Evolutionary conservation across 2,888 invertebrate genomes (phyloP).

Genomic region (Hypomecis punctinalis): DNA sequence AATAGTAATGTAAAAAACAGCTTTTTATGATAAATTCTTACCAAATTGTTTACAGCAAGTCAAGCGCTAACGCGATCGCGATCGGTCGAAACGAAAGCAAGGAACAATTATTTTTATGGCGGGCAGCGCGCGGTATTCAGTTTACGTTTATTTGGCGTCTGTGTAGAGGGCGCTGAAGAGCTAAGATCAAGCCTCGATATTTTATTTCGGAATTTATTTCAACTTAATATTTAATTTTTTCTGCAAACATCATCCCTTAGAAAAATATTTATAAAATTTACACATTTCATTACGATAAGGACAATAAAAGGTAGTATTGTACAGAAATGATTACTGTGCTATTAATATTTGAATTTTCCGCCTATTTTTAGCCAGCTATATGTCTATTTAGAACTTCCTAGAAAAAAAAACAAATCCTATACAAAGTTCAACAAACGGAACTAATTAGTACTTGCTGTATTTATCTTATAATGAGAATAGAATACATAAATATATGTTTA

Average conservation of each 20-base stretch:
- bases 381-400: not conserved
- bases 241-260: not conserved
- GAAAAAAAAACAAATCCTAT: not conserved
- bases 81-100: slow-evolving; percentile 48
- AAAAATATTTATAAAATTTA: no score
- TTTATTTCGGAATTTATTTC: not conserved
- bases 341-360: slow-evolving; percentile 6
- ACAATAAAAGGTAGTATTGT: not conserved
- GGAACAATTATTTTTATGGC: slow-evolving; percentile 65
- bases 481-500: no score
- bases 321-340: not conserved
- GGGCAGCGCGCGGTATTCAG: slow-evolving; percentile 63
- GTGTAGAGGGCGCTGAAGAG: slow-evolving; percentile 76
- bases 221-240: not conserved
- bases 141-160: slow-evolving; percentile 74
- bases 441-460: no score
- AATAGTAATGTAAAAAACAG: slow-evolving; percentile 45
- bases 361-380: not conserved
- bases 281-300: not conserved
- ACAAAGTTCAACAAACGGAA: no score
- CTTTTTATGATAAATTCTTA: slow-evolving; percentile 57
- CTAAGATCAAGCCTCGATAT: not conserved
- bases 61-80: slow-evolving; percentile 62
- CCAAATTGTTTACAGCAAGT: slow-evolving; percentile 78
- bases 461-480: no score